Conservation (phyloP, 2,888 invertebrate genomes). For the Ophion costatus region DNA sequence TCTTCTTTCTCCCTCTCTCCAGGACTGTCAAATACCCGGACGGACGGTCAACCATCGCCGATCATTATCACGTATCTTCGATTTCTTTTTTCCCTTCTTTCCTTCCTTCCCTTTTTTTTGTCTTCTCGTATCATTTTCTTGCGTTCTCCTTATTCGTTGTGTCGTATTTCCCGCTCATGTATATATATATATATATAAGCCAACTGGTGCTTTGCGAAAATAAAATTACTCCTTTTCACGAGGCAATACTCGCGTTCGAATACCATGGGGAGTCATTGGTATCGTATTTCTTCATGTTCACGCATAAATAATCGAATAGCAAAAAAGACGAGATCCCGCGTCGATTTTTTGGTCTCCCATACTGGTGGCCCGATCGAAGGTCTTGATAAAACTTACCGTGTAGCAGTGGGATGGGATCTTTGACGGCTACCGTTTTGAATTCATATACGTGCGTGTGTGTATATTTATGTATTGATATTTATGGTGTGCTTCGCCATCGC, state of each 20-base stretch:
- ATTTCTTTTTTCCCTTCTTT: conserved; percentile 34
- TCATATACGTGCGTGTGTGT: conserved; percentile 1
- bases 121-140: conserved; percentile 20
- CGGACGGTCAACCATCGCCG: conserved; percentile 63
- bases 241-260: conserved; percentile 31
- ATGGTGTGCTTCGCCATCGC: background rate
- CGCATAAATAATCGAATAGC: conserved; percentile 7
- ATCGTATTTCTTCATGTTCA: background rate
- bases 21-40: conserved; percentile 58
- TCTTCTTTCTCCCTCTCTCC: background rate
- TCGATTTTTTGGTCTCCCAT: conserved; percentile 40
- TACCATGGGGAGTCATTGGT: too few species aligned
- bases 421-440: conserved; percentile 65
- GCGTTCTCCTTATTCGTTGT: background rate
- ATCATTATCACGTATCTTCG: conserved; percentile 44
- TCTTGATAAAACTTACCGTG: conserved; percentile 55
- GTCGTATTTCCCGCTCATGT: background rate
- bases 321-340: conserved; percentile 26
- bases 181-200: too few species aligned
- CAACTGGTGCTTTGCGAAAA: background rate
- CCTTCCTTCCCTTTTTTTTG: conserved; percentile 12
- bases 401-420: conserved; percentile 60
- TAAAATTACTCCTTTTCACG: conserved; percentile 23
- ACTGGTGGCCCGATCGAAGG: conserved; percentile 65
- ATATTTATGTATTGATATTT: too few species aligned